phyloP scores from a whole-genome alignment of 2,888 invertebrate genomes.

The Hirtodrosophila histrioides region DNA sequence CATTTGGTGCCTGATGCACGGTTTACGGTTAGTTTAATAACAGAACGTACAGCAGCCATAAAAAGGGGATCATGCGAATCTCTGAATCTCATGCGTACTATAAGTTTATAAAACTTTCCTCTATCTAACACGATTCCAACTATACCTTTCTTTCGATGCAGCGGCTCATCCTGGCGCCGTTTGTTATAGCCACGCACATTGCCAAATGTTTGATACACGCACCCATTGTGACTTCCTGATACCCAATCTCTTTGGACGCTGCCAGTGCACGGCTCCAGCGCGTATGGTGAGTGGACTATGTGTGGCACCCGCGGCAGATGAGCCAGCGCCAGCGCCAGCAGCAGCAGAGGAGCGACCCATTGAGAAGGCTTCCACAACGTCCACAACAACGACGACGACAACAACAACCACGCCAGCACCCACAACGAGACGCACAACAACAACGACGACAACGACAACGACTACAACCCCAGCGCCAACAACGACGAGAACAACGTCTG shows the following conservation, averaged over 20 bases:
- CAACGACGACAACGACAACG: slow-evolving; percentile 46
- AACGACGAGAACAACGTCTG: slow-evolving; percentile 41
- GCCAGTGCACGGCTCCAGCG: slow-evolving; percentile 90
- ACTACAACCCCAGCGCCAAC: slow-evolving; percentile 42
- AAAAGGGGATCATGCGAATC: slow-evolving; percentile 43
- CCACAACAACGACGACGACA: slow-evolving; percentile 46
- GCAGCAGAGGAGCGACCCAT: slow-evolving; percentile 32
- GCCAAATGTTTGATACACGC: slow-evolving; percentile 92
- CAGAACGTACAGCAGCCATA: slow-evolving; percentile 33
- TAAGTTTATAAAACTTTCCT: neutral
- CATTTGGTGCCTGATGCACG: slow-evolving; percentile 70
- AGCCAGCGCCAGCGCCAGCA: slow-evolving; percentile 32
- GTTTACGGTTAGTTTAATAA: slow-evolving; percentile 74
- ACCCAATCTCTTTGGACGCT: slow-evolving; percentile 94
- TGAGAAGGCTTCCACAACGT: slow-evolving; percentile 49
- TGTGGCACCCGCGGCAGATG: slow-evolving; percentile 81
- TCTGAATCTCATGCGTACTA: slow-evolving; percentile 36
- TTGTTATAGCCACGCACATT: slow-evolving; percentile 95
- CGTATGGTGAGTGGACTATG: slow-evolving; percentile 88
- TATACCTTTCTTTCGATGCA: slow-evolving; percentile 82
- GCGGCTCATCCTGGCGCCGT: slow-evolving; percentile 94
- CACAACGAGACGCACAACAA: slow-evolving; percentile 40
- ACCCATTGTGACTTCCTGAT: slow-evolving; percentile 95
- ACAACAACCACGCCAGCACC: slow-evolving; percentile 36
- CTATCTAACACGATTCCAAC: neutral